Conservation (phyloP, 35 echinoderm and acorn worm species). For the Antedon bifida region DNA sequence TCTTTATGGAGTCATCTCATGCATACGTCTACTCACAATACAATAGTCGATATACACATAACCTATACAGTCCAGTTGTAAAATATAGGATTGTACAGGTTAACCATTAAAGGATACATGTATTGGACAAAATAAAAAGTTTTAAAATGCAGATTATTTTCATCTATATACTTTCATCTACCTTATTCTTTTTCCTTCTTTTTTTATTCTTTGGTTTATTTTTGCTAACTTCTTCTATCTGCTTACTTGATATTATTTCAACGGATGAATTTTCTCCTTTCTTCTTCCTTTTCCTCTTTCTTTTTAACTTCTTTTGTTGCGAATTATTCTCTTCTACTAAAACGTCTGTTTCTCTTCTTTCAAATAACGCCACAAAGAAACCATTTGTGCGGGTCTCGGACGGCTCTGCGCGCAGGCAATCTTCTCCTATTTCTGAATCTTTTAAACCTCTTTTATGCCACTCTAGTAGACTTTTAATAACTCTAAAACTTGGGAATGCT, state of each 20-base stretch:
- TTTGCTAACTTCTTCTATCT: no score
- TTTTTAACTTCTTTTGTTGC: neutral
- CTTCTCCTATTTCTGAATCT: neutral
- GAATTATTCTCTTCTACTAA: neutral
- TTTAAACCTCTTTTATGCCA: slow-evolving; percentile 19
- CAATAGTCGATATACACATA: no score
- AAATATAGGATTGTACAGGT: no score
- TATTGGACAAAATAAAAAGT: no score
- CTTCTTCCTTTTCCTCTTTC: slow-evolving; percentile 20
- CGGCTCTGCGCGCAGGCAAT: slow-evolving; percentile 48
- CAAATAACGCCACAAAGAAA: slow-evolving; percentile 83
- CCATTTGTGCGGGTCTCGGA: slow-evolving; percentile 60
- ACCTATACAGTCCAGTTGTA: no score
- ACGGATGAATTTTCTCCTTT: neutral
- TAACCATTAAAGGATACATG: no score
- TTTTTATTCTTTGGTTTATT: neutral
- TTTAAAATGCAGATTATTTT: no score
- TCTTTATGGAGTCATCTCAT: no score
- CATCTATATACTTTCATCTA: no score
- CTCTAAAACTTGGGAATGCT: slow-evolving; percentile 26
- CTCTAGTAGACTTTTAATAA: slow-evolving; percentile 23
- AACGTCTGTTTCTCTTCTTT: slow-evolving; percentile 19
- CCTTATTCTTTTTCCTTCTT: neutral
- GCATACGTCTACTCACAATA: no score
- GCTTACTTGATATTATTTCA: no score